phyloP scores from a whole-genome alignment of 2,113 vertebrate genomes.

The Melanotaenia duboulayi region DNA sequence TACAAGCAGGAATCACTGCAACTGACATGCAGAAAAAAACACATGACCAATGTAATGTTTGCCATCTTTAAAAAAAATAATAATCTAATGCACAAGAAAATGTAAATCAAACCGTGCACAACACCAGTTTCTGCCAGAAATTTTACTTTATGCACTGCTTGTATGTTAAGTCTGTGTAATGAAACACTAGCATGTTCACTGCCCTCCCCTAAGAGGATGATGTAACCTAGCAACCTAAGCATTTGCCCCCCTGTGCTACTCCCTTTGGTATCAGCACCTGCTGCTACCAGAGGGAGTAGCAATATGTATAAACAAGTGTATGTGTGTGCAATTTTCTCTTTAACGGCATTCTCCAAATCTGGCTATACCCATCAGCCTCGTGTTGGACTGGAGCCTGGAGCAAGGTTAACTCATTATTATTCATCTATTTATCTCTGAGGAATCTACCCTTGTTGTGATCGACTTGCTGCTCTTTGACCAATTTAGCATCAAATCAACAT shows the following conservation, averaged over 20 bases:
- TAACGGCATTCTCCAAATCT: conserved; percentile 4
- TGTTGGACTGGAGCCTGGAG: not conserved
- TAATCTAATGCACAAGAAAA: not conserved
- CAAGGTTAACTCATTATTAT: not conserved
- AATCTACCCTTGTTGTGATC: not conserved
- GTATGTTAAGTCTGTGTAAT: conserved; percentile 24
- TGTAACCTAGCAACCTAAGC: conserved; percentile 66
- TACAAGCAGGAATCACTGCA: not conserved
- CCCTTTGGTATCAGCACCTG: too few relatives aligned
- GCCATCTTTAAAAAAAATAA: not conserved
- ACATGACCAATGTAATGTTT: not conserved
- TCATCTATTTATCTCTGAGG: conserved; percentile 10
- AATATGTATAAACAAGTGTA: conserved; percentile 67
- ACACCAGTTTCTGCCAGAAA: conserved; percentile 5
- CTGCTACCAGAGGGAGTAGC: conserved; percentile 51
- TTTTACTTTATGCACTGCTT: not conserved
- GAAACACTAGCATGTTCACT: conserved; percentile 15
- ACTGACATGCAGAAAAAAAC: not conserved
- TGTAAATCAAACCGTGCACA: not conserved
- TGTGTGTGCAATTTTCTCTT: conserved; percentile 15
- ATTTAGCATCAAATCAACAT: not conserved
- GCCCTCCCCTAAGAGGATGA: conserved; percentile 35
- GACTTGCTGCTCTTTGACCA: conserved; percentile 9
- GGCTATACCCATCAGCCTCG: not conserved
- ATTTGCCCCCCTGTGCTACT: conserved; percentile 60